Base-by-base conservation (phyloP, 2,888 invertebrate genomes). In the Nomada lathburiana region DNA sequence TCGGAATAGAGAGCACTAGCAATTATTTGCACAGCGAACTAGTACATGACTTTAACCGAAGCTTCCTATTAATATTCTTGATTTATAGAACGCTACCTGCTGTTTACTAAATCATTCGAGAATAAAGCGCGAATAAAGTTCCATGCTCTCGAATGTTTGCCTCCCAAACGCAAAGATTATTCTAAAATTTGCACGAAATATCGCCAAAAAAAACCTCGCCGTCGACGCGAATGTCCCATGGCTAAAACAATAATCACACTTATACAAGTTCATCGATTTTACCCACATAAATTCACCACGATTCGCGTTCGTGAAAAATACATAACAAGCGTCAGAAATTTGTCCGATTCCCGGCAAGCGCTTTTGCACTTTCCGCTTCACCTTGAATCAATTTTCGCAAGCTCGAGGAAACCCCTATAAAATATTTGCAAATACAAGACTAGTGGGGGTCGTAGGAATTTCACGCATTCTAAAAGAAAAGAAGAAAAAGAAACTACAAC, bases 11-110 rank as follows among this genome's bases (percentile, higher is more conserved):
- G 50, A 63, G 36, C 26, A 29, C 68, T 36, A 13, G 44, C 36
- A 76, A 44, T 53, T 65, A 52, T 68, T 76, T 63, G 26, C 10
- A 23, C 29, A 3, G 11, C 1, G 20, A 23, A 26, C 29, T 26
- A 20, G 62, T 67, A 67, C 36, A 42, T 47, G 62, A 50, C 23
- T 42, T 67, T 36, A n/a, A 29, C 11, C 18, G 16, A 47, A 3
- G 3, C 16, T 42, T 57, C 10, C 23, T 23, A 69, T 57, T 55
- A 57, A 69, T 13, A 52, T 13, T n/a, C 10, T 26, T 16, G 50
- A 67, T 67, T 67, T 59, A 42, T 23, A 20, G 7, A n/a, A 4
- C 29, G 16, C 11, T 7, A 47, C 9, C 11, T 23, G 5, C 50
- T 67, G 50, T 60, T 59, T 52, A 18, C 50, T 18, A 42, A 50